These are phyloP conservation scores for Biston stratarius DNA, from an alignment of 2,888 invertebrate species.

Conservation along the genomic window DNA sequence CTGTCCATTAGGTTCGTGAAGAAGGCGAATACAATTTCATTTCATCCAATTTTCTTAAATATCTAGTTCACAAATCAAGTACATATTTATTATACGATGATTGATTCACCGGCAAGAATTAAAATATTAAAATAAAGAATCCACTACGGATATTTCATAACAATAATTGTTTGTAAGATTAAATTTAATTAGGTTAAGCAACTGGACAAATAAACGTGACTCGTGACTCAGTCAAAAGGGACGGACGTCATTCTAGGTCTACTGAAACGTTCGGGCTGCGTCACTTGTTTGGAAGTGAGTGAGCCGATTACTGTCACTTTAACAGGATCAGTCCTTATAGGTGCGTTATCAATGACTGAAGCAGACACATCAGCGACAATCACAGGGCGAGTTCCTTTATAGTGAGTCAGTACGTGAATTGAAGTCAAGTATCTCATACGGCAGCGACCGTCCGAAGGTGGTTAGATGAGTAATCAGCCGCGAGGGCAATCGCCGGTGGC, in stretches of 20 bases:
- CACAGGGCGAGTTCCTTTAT: slow-evolving; percentile 44
- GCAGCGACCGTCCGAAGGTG: slow-evolving; percentile 57
- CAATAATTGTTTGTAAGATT: slow-evolving; percentile 15
- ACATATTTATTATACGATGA: too few relatives aligned
- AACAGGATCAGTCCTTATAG: slow-evolving; percentile 22
- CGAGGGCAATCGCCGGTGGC: slow-evolving; percentile 69
- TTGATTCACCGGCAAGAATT: slow-evolving; percentile 1
- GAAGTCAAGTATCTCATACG: slow-evolving; percentile 39
- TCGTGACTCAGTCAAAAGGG: slow-evolving; percentile 58
- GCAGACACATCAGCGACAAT: slow-evolving; percentile 32
- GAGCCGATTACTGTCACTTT: slow-evolving; percentile 11
- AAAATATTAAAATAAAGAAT: slow-evolving; percentile 8
- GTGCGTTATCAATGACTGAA: slow-evolving; percentile 14
- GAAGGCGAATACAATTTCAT: neutral
- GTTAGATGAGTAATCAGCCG: slow-evolving; percentile 75
- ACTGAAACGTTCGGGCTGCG: slow-evolving; percentile 46
- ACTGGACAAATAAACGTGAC: slow-evolving; percentile 47
- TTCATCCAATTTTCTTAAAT: too few relatives aligned
- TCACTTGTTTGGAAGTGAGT: slow-evolving; percentile 36
- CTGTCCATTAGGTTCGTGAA: neutral
- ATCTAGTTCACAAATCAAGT: too few relatives aligned
- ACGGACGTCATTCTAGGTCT: slow-evolving; percentile 50
- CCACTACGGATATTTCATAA: neutral
- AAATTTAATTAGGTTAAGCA: slow-evolving; percentile 38
- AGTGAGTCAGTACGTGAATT: slow-evolving; percentile 58